phyloP scores from a whole-genome alignment of 2,888 invertebrate species.

The Diabrotica balteata region DNA sequence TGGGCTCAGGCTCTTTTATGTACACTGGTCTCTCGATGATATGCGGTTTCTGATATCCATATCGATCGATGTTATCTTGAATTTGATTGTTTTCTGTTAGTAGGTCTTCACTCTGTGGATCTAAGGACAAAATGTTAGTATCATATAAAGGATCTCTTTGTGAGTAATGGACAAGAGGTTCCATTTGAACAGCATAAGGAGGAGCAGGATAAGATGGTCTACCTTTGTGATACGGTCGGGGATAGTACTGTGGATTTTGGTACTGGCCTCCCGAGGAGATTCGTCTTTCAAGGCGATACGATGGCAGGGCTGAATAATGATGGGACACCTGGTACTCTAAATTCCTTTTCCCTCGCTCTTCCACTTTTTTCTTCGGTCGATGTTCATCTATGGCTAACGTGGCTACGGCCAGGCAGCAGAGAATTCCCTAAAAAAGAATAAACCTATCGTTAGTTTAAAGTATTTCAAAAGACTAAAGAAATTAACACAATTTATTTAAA shows the following conservation, averaged over 20 bases:
- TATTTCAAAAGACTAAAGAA: too few species aligned
- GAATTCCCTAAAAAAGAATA: constrained; percentile 65
- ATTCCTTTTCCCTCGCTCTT: constrained; percentile 66
- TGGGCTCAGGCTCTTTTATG: constrained; percentile 84
- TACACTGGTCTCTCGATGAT: constrained; percentile 58
- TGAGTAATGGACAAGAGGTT: constrained; percentile 80
- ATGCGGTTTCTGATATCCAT: constrained; percentile 56
- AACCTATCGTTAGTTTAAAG: background rate
- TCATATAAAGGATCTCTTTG: constrained; percentile 81
- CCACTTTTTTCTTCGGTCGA: constrained; percentile 57
- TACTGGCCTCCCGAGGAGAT: constrained; percentile 61
- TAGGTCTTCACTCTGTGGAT: constrained; percentile 59
- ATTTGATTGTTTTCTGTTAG: constrained; percentile 60
- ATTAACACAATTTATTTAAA: too few species aligned
- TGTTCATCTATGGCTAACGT: constrained; percentile 61
- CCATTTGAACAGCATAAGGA: constrained; percentile 82
- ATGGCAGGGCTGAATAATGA: constrained; percentile 63
- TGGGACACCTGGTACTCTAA: constrained; percentile 68
- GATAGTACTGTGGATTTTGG: constrained; percentile 53
- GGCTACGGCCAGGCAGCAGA: constrained; percentile 64
- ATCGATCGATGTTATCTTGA: constrained; percentile 61
- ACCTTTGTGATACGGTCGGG: constrained; percentile 55
- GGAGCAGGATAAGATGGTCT: constrained; percentile 65
- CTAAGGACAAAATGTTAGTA: constrained; percentile 58
- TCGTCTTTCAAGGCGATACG: constrained; percentile 65